Evolutionary conservation across 2,888 invertebrate species (phyloP).

Genomic region (Bhutanitis thaidina): DNA sequence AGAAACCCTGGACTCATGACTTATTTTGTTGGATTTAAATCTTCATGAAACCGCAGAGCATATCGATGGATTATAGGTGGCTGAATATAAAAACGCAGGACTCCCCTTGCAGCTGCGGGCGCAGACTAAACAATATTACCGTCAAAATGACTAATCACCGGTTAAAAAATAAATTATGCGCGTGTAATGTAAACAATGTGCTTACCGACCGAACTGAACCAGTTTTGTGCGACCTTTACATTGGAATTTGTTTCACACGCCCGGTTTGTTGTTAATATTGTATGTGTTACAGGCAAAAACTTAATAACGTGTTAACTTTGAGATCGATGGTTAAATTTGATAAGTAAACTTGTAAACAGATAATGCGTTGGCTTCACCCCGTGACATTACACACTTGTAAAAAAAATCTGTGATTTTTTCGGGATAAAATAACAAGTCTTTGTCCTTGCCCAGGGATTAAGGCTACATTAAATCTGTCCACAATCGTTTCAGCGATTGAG

Average conservation of each 20-base stretch:
- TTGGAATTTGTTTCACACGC: conserved; percentile 7
- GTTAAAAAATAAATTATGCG: conserved; percentile 28
- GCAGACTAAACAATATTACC: conserved; percentile 29
- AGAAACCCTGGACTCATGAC: neutral
- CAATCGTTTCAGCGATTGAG: too few species aligned
- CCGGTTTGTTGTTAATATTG: neutral
- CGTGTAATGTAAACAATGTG: conserved; percentile 24
- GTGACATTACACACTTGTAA: too few species aligned
- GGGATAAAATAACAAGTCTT: too few species aligned
- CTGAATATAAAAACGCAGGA: neutral
- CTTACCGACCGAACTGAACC: conserved; percentile 3
- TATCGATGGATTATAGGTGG: neutral
- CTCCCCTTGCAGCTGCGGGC: conserved; percentile 23
- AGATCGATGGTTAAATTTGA: too few species aligned
- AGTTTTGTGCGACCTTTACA: conserved; percentile 1
- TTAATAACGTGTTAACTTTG: neutral
- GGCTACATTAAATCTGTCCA: too few species aligned
- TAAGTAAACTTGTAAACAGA: too few species aligned
- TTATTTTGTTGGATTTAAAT: too few species aligned
- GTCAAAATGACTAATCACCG: conserved; percentile 27
- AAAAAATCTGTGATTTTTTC: too few species aligned
- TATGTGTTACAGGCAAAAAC: conserved; percentile 1
- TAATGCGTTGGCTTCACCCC: too few species aligned
- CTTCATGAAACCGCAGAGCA: neutral
- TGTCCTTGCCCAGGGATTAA: too few species aligned